Evolutionary conservation across 92 coral and sea anemone species (phyloP).

Genomic region (Umimayanthus chanpuru): DNA sequence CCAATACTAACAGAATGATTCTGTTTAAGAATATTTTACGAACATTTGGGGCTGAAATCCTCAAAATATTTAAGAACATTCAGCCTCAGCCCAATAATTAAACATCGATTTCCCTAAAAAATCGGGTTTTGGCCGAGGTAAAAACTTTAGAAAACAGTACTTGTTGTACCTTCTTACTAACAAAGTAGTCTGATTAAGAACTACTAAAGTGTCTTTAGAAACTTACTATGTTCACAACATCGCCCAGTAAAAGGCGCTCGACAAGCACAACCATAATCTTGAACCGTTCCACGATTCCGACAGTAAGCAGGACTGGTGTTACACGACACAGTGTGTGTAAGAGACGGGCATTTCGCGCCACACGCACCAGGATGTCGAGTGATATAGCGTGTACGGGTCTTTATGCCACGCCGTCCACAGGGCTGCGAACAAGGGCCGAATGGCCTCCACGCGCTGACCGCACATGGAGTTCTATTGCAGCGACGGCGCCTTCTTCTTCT

Average conservation of each 20-base stretch:
- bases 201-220: no score
- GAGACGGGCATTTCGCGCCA: conserved; percentile 13
- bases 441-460: background rate
- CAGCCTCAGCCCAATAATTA: no score
- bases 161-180: no score
- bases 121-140: no score
- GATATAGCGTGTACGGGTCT: conserved; percentile 17
- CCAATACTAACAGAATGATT: no score
- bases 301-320: background rate
- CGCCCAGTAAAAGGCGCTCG: background rate
- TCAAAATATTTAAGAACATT: no score
- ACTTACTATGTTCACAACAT: background rate
- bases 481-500: conserved; percentile 44
- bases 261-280: background rate
- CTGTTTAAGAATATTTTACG: no score
- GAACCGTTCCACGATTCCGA: background rate
- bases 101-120: no score
- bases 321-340: background rate
- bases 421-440: conserved; percentile 31
- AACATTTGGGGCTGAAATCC: no score
- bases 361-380: conserved; percentile 19
- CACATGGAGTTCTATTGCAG: conserved; percentile 31
- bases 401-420: conserved; percentile 38
- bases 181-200: no score
- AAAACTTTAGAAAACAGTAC: no score